Base-by-base conservation (phyloP, 2,797 vertebrate genomes). In the Crenichthys baileyi region DNA sequence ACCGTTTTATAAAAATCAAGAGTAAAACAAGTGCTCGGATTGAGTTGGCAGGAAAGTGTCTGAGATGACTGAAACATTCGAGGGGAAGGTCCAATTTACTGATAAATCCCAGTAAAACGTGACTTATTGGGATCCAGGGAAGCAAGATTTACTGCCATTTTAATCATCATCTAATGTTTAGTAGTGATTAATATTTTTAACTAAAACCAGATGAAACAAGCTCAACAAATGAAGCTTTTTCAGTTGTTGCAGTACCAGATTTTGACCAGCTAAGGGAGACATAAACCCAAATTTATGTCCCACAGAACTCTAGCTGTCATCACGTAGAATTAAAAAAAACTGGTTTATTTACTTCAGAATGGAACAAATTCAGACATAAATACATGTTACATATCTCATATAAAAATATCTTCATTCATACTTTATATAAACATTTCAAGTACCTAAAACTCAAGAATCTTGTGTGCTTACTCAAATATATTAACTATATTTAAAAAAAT, bases 401-500 rank as follows among this genome's bases (percentile, higher is more conserved):
- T 41, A 85, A 85, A 91, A 85, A 85, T 75, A 88, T 50, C 0
- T 51, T 80, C 6, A 7, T 73, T 79, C 39, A 73, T 81, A 7
- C 29, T 41, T 5, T 83, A 86, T 63, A 84, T 83, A 78, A 85
- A 76, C 73, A 0, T 79, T 83, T 79, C 55, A 87, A 77, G 50
- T 86, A 70, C 6, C 63, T 79, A 15, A 16, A 82, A 82, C n/a
- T 55, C n/a, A 77, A 75, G 5, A 75, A 39, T 26, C 22, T 53
- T 80, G 67, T 75, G 44, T 50, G 12, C 74, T 78, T 48, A 60
- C 16, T 78, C 61, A 85, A 77, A 76, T 39, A 73, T 1, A 87
- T 90, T 89, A 91, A 89, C 89, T 90, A 87, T 55, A 24, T 15
- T 55, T 11, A 36, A 12, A 61, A 74, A 72, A 90, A 88, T 88